These are phyloP conservation scores for Laupala kohalensis DNA, from an alignment of 1,140 invertebrate genomes.

Conservation along the genomic window DNA sequence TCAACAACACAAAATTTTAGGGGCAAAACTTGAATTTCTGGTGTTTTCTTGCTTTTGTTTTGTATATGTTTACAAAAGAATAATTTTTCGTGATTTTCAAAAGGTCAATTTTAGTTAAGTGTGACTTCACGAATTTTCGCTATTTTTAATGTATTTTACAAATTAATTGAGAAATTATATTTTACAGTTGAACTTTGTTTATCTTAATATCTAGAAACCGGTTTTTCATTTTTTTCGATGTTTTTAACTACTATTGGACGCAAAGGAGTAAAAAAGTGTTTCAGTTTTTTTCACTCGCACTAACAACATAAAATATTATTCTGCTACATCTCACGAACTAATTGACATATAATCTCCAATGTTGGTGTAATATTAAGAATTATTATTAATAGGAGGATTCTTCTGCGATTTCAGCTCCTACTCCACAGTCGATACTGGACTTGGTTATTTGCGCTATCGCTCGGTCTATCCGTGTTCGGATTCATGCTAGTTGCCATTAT, in stretches of 20 bases:
- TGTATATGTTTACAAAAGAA: too few species aligned
- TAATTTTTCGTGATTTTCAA: too few species aligned
- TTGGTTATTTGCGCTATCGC: conserved; percentile 33
- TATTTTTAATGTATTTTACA: too few species aligned
- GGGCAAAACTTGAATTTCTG: too few species aligned
- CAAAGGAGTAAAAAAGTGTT: background rate
- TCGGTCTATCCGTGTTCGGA: conserved; percentile 40
- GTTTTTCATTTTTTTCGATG: background rate
- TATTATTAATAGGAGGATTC: background rate
- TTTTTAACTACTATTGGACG: background rate
- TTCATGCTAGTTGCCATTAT: conserved; percentile 41
- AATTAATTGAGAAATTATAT: too few species aligned
- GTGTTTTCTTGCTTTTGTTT: too few species aligned
- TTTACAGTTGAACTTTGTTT: too few species aligned
- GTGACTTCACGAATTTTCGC: too few species aligned
- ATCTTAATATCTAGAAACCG: too few species aligned
- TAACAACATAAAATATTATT: background rate
- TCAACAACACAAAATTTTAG: too few species aligned
- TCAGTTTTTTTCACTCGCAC: background rate
- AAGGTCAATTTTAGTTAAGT: too few species aligned
- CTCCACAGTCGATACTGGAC: conserved; percentile 52
- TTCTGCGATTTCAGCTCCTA: conserved; percentile 31
- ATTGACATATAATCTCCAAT: background rate
- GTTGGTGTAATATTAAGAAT: background rate
- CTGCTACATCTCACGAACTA: background rate